Conservation (phyloP, 2,888 invertebrate genomes). For the Plagodis dolabraria region DNA sequence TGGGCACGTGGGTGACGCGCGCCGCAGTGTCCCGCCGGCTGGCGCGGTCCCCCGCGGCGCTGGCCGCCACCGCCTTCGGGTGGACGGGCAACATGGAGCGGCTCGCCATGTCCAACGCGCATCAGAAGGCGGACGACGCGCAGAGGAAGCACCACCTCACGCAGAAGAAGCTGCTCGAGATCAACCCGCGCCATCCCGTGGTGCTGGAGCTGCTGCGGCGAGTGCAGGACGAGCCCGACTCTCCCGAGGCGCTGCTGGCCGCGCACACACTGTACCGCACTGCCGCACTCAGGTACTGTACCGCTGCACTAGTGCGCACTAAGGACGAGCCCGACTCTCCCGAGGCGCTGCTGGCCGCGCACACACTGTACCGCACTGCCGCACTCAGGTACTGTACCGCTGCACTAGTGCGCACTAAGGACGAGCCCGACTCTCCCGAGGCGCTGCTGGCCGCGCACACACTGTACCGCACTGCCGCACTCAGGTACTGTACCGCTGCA, state of each 20-base stretch:
- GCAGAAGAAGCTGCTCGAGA: slow-evolving; percentile 98
- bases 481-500: neutral
- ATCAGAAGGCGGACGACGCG: slow-evolving; percentile 96
- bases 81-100: slow-evolving; percentile 99
- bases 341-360: no score
- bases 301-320: slow-evolving; percentile 6
- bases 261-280: slow-evolving; percentile 89
- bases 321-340: no score
- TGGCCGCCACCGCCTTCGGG: slow-evolving; percentile 98
- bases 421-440: no score
- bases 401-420: no score
- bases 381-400: slow-evolving; percentile 2
- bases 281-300: slow-evolving; percentile 44
- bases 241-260: slow-evolving; percentile 79
- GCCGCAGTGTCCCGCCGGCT: slow-evolving; percentile 61
- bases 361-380: slow-evolving; percentile 6
- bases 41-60: slow-evolving; percentile 93
- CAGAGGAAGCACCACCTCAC: slow-evolving; percentile 94
- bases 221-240: slow-evolving; percentile 74
- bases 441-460: no score
- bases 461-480: no score
- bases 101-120: slow-evolving; percentile 97
- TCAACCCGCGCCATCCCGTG: slow-evolving; percentile 98
- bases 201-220: slow-evolving; percentile 94
- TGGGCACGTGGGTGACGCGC: slow-evolving; percentile 28